Conservation (phyloP, 2,797 vertebrate species). For the Pseudomugil tenellus region DNA sequence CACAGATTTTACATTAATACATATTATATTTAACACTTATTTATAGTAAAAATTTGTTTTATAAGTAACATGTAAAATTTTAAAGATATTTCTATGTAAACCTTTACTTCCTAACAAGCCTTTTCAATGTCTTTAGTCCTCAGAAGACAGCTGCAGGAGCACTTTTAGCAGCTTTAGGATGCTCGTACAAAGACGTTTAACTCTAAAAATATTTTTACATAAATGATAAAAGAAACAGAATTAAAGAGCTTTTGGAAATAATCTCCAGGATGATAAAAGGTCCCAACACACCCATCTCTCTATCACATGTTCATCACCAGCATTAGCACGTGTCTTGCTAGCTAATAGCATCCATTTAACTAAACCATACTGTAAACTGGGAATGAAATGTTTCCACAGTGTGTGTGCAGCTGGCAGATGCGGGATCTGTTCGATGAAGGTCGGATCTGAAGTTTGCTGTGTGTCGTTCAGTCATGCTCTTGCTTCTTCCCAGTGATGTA, state of each 20-base stretch:
- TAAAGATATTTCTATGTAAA: too few species aligned
- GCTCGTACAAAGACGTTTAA: too few species aligned
- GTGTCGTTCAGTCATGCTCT: constrained; percentile 33
- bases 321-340: neutral
- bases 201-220: too few species aligned
- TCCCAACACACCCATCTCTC: neutral
- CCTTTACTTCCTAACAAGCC: too few species aligned
- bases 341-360: too few species aligned
- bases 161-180: too few species aligned
- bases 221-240: neutral
- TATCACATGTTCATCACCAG: neutral
- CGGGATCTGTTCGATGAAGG: constrained; percentile 1
- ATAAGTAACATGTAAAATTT: too few species aligned
- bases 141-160: too few species aligned
- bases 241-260: neutral
- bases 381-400: neutral
- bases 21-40: too few species aligned
- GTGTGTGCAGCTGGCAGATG: neutral
- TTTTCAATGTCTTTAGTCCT: too few species aligned
- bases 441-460: constrained; percentile 8
- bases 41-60: too few species aligned
- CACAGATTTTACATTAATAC: too few species aligned
- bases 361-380: neutral
- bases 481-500: constrained; percentile 30
- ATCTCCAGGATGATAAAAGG: neutral